Evolutionary conservation across 1,140 invertebrate genomes (phyloP).

Genomic region (Gryllus bimaculatus): DNA sequence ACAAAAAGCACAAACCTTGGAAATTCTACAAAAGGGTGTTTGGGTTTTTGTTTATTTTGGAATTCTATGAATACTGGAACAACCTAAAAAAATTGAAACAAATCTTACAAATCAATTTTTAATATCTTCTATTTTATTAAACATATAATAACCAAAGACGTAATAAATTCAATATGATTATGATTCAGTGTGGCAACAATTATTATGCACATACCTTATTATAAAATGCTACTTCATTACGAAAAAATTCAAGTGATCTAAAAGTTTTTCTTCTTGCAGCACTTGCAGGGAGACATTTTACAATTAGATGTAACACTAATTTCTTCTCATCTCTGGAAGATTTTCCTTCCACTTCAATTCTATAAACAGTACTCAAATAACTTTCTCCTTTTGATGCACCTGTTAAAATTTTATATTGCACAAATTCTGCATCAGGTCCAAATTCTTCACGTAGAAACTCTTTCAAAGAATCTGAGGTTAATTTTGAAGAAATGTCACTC

Average conservation of each 20-base stretch:
- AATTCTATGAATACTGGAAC: conserved; percentile 42
- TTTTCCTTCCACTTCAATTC: conserved; percentile 42
- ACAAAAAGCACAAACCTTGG: conserved; percentile 28
- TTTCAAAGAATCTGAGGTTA: background rate
- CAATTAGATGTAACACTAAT: conserved; percentile 35
- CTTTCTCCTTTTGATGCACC: conserved; percentile 50
- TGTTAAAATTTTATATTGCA: conserved; percentile 34
- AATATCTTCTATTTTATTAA: too few species aligned
- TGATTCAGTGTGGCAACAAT: too few species aligned
- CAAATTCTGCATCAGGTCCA: conserved; percentile 30
- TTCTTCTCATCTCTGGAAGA: conserved; percentile 28
- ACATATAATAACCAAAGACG: too few species aligned
- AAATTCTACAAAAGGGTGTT: conserved; percentile 41
- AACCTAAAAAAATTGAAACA: conserved; percentile 22
- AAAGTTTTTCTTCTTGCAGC: conserved; percentile 49
- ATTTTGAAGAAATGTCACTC: background rate
- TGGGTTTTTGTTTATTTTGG: conserved; percentile 36
- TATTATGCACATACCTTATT: conserved; percentile 35
- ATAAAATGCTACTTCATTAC: conserved; percentile 57
- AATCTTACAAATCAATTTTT: background rate
- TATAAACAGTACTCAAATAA: conserved; percentile 49
- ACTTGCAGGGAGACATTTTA: conserved; percentile 54
- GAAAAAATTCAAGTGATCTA: conserved; percentile 54
- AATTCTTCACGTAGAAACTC: background rate
- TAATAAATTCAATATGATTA: too few species aligned